Evolutionary conservation across 2,797 vertebrate species (phyloP).

Genomic region (Mus caroli): DNA sequence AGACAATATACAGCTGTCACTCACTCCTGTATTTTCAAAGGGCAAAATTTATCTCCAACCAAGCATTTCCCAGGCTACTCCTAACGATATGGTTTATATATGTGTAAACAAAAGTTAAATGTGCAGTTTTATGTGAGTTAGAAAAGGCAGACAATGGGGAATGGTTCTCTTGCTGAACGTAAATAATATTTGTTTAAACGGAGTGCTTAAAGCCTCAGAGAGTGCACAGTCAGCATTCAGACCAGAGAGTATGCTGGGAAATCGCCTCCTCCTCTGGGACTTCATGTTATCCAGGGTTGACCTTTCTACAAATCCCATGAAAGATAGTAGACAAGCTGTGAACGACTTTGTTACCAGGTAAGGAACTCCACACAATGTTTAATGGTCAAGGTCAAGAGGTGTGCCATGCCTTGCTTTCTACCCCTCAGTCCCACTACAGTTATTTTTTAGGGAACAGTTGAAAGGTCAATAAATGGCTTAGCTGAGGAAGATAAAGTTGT

Average conservation of each 20-base stretch:
- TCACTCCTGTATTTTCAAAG: slow-evolving; percentile 78
- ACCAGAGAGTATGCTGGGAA: slow-evolving; percentile 62
- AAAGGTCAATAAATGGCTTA: slow-evolving; percentile 17
- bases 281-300: background rate
- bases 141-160: slow-evolving; percentile 45
- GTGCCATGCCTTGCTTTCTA: background rate
- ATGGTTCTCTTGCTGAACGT: slow-evolving; percentile 51
- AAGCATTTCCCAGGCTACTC: slow-evolving; percentile 76
- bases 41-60: slow-evolving; percentile 72
- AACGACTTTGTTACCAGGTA: slow-evolving; percentile 43
- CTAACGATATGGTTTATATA: slow-evolving; percentile 73
- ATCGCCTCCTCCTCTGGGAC: slow-evolving; percentile 35
- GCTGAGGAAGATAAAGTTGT: background rate
- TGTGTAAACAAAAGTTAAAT: slow-evolving; percentile 76
- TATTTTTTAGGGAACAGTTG: slow-evolving; percentile 13
- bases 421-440: background rate
- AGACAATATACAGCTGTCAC: slow-evolving; percentile 80
- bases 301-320: slow-evolving; percentile 65
- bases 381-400: slow-evolving; percentile 41
- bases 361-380: slow-evolving; percentile 71
- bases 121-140: slow-evolving; percentile 68
- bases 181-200: slow-evolving; percentile 79
- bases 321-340: slow-evolving; percentile 27
- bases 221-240: slow-evolving; percentile 56
- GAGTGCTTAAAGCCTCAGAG: slow-evolving; percentile 47